Evolutionary conservation across 2,888 invertebrate genomes (phyloP), one percentile per base, ranked within the genome.

Genomic region (Synanthedon andrenaeformis): DNA sequence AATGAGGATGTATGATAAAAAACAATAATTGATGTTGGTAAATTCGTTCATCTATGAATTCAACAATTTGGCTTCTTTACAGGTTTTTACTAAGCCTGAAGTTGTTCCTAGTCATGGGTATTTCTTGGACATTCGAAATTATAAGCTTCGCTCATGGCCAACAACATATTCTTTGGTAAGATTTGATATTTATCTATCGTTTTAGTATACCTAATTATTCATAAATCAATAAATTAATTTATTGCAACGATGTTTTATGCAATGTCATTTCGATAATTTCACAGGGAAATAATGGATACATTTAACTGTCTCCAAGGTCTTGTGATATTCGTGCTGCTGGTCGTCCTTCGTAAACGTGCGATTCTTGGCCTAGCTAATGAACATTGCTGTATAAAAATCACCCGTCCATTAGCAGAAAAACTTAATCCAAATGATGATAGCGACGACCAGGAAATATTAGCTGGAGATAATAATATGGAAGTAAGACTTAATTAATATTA

Each of bases 51-150:
- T 28, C 8, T 28, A 8, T 35, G 8, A 35, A 10, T 2, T 10
- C 35, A 35, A 8, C 28, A 35, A 35, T 35, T 35, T 8, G 35
- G 35, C 10, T 17, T 17, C 10, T 17, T 49, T 49, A 49, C 74
- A 92, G 92, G 62, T 91, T 91, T 62, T 75, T 89, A 41, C 73
- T 92, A 23, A 92, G 91, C 53, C 66, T 91, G 3, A 92, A 92
- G 70, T 76, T 93, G 55, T 91, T 91, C 61, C 74, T 92, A 4
- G 89, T 92, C 0, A 93, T 92, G 92, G 93, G 93, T 3, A 82
- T 92, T 51, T 89, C 91, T 0, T 93, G 93, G 93, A 88, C 91
- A 58, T 93, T 93, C 62, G 93, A 93, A 75, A 87, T 92, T 12
- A 75, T 82, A 23, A 88, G 88, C 60, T 88, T 87, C 55, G 86